Evolutionary conservation across 2,797 vertebrate species (phyloP), one percentile per base, ranked within the genome.

Genomic region (Chaunax sp.): DNA sequence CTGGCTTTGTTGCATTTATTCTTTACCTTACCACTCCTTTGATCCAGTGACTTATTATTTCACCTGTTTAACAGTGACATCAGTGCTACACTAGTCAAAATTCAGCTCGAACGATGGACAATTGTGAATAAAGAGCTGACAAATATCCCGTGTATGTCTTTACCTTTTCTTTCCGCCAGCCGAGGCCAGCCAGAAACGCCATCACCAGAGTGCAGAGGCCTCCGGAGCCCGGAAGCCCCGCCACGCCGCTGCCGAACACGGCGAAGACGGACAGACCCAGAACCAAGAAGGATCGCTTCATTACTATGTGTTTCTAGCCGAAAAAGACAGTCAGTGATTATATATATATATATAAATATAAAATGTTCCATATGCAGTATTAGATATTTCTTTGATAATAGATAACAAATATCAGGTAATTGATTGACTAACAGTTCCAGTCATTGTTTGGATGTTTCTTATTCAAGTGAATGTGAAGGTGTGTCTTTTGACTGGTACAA

Each of bases 161-260:
- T 38, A 98, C 98, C 95, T 99, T 99, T 72, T 93, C 88, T 35
- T 87, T 58, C 8, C 91, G 89, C 98, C 97, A 99, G 73, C 95
- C 94, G 1, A 95, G 23, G 47, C 97, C 96, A 45, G 96, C 96
- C 38, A 99, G 87, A 90, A 99, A 98, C 6, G 97, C 93, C 82
- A 97, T 84, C 66, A 99, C 95, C 72, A 99, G 81, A 0, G 96
- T 98, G 76, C 97, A 99, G 41, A 99, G 94, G 40, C 97, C 97
- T 87, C 98, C 97, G 2, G 97, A 96, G n/a, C 97, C 97, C 1
- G 97, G 97, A 78, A 97, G 95, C 1, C 96, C 95, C 1, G 95
- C 95, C 53, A 93, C 82, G 5, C 82, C 64, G 8, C 96, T 98
- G 81, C 94, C 94, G 74, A 99, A 99, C 81, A 97, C 92, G 1